Evolutionary conservation across 2,888 invertebrate genomes (phyloP).

Genomic region (Schrankia costaestrigalis): DNA sequence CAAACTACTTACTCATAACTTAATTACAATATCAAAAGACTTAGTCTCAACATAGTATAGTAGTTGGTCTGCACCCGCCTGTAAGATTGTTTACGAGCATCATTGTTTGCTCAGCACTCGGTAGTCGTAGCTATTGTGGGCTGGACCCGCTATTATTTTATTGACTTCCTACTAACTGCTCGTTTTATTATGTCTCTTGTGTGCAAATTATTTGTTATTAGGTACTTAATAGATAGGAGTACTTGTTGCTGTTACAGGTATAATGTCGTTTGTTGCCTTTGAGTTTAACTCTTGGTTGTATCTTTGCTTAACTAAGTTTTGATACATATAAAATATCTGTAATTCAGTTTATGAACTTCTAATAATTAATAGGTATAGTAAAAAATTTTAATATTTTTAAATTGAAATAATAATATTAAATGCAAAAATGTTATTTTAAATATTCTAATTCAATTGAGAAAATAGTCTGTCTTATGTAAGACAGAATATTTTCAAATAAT

Average conservation of each 20-base stretch:
- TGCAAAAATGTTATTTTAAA: too few relatives aligned
- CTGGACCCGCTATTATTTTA: slow-evolving; percentile 57
- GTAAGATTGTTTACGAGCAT: slow-evolving; percentile 55
- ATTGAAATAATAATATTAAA: too few relatives aligned
- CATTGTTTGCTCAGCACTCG: slow-evolving; percentile 53
- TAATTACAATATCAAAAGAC: background rate
- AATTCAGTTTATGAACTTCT: too few relatives aligned
- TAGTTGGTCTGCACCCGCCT: slow-evolving; percentile 29
- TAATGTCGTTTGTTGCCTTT: slow-evolving; percentile 12
- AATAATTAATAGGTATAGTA: too few relatives aligned
- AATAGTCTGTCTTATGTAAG: too few relatives aligned
- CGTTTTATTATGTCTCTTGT: slow-evolving; percentile 44
- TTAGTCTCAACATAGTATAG: slow-evolving; percentile 7
- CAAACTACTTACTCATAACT: too few relatives aligned
- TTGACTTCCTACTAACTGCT: slow-evolving; percentile 62
- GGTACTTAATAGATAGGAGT: slow-evolving; percentile 27
- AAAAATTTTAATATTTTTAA: too few relatives aligned
- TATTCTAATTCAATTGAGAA: too few relatives aligned
- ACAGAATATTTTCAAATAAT: too few relatives aligned
- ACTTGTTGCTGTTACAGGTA: slow-evolving; percentile 12
- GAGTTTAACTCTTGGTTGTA: too few relatives aligned
- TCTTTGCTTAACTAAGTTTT: too few relatives aligned
- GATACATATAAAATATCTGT: too few relatives aligned
- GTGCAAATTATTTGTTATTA: slow-evolving; percentile 36
- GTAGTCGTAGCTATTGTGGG: slow-evolving; percentile 44